These are phyloP conservation scores for Microctonus brassicae DNA, from an alignment of 2,888 invertebrate species.

Conservation along the genomic window DNA sequence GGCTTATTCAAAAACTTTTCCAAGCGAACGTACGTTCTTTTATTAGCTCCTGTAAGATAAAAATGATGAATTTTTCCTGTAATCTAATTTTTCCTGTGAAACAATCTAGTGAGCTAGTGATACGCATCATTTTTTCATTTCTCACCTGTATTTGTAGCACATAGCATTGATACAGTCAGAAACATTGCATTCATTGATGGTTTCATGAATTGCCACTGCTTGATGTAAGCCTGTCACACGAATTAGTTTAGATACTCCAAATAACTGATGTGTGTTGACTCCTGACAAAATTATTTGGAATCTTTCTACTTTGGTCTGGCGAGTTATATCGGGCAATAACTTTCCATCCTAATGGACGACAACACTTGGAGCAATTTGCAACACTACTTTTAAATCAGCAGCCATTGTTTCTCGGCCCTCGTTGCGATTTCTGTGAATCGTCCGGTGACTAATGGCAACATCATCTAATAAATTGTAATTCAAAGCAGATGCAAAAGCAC, in stretches of 20 bases:
- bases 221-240: too few relatives aligned
- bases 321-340: not conserved
- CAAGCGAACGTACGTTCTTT: conserved; percentile 42
- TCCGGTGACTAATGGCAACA: not conserved
- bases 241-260: too few relatives aligned
- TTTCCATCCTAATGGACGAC: not conserved
- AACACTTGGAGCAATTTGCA: not conserved
- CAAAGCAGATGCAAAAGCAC: not conserved
- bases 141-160: too few relatives aligned
- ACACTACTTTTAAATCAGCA: not conserved
- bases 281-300: too few relatives aligned
- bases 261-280: too few relatives aligned
- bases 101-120: conserved; percentile 33
- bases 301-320: too few relatives aligned
- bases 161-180: conserved; percentile 22
- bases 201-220: conserved; percentile 2
- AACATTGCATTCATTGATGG: conserved; percentile 15
- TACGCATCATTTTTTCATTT: conserved; percentile 37
- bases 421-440: not conserved
- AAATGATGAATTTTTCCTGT: too few relatives aligned
- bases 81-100: too few relatives aligned
- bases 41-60: conserved; percentile 3
- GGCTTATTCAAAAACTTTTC: conserved; percentile 43
- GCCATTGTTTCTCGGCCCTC: not conserved
- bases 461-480: not conserved